These are phyloP conservation scores for Diplodus sargus DNA, from an alignment of 2,797 vertebrate genomes.

Conservation along the genomic window DNA sequence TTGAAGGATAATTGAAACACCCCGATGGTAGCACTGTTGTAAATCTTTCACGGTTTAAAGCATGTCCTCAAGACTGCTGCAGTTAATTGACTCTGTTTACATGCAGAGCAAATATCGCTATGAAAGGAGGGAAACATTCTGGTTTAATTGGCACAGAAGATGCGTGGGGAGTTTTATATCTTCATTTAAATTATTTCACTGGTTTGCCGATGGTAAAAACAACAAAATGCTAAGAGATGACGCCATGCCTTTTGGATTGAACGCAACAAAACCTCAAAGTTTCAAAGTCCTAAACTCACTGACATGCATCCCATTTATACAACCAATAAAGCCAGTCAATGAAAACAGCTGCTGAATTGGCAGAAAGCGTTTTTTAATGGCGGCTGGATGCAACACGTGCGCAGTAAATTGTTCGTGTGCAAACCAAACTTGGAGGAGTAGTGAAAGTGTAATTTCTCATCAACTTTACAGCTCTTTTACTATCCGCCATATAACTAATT, in stretches of 20 bases:
- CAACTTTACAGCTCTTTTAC: constrained; percentile 66
- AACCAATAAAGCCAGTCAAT: constrained; percentile 73
- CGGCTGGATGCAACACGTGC: constrained; percentile 41
- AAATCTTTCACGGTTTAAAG: constrained; percentile 14
- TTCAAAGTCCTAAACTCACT: constrained; percentile 53
- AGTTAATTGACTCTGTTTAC: constrained; percentile 52
- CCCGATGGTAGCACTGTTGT: constrained; percentile 13
- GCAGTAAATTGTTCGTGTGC: constrained; percentile 35
- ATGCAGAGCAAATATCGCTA: constrained; percentile 34
- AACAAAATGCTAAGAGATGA: constrained; percentile 61
- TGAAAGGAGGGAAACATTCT: constrained; percentile 37
- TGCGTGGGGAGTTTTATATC: constrained; percentile 43
- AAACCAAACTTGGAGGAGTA: constrained; percentile 32
- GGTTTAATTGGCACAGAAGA: constrained; percentile 52
- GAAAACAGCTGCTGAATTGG: constrained; percentile 70
- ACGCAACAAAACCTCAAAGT: constrained; percentile 55
- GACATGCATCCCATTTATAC: constrained; percentile 64
- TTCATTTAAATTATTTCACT: constrained; percentile 51
- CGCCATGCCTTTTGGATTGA: constrained; percentile 54
- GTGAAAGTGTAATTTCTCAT: constrained; percentile 60
- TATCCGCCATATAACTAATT: constrained; percentile 48
- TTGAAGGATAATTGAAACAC: constrained; percentile 2
- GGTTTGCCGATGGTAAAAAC: constrained; percentile 46
- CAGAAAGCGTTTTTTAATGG: constrained; percentile 65
- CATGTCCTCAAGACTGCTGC: constrained; percentile 21